Evolutionary conservation across 2,888 invertebrate genomes (phyloP).

Genomic region (Drosophila paramelanica): DNA sequence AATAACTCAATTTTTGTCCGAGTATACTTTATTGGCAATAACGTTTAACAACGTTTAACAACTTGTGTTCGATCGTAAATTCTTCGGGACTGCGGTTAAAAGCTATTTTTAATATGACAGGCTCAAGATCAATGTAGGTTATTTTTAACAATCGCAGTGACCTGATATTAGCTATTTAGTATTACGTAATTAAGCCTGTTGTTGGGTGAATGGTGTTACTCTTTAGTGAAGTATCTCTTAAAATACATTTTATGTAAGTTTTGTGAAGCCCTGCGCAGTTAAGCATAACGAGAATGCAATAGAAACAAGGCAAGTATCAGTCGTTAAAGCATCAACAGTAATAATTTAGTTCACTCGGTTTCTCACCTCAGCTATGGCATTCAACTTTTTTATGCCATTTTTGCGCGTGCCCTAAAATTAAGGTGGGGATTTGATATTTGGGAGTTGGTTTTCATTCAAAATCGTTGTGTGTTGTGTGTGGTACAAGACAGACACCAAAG

Average conservation of each 20-base stretch:
- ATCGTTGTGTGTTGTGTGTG: slow-evolving; percentile 18
- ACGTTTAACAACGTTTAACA: too few relatives aligned
- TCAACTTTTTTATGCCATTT: slow-evolving; percentile 83
- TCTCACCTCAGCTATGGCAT: slow-evolving; percentile 85
- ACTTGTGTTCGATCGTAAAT: too few relatives aligned
- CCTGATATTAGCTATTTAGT: background rate
- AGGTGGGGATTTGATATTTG: slow-evolving; percentile 31
- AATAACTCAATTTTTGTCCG: too few relatives aligned
- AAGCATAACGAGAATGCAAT: slow-evolving; percentile 31
- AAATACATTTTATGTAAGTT: slow-evolving; percentile 25
- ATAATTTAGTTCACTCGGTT: slow-evolving; percentile 43
- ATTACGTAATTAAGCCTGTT: background rate
- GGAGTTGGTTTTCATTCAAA: slow-evolving; percentile 23
- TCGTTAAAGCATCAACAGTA: slow-evolving; percentile 37
- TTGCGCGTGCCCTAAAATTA: slow-evolving; percentile 82
- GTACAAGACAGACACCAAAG: slow-evolving; percentile 64
- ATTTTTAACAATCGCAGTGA: too few relatives aligned
- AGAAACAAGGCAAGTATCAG: slow-evolving; percentile 19
- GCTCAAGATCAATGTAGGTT: too few relatives aligned
- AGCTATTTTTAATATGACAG: too few relatives aligned
- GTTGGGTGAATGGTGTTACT: background rate
- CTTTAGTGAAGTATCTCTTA: slow-evolving; percentile 10
- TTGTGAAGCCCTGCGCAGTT: slow-evolving; percentile 7
- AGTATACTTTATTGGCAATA: too few relatives aligned
- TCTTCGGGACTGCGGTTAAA: too few relatives aligned